phyloP scores from a whole-genome alignment of 2,113 vertebrate species.

The Vombatus ursinus region DNA sequence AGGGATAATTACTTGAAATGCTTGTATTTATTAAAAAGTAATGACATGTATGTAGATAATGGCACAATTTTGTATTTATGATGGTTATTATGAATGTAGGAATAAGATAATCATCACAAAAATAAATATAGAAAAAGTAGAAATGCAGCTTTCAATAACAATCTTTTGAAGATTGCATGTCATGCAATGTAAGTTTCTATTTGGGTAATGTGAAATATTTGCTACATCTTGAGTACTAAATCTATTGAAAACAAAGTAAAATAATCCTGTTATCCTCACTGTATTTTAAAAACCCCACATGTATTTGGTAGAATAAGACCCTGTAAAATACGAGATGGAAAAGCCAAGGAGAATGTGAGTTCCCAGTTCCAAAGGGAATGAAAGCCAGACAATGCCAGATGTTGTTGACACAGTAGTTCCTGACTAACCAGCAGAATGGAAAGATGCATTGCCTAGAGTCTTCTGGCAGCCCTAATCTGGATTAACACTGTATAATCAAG shows the following conservation, averaged over 20 bases:
- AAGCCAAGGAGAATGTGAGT: neutral
- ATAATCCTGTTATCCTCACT: slow-evolving; percentile 2
- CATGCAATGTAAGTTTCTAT: neutral
- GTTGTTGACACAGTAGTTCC: neutral
- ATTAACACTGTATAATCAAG: neutral
- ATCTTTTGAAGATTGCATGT: neutral
- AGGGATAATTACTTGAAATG: neutral
- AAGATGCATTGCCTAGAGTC: neutral
- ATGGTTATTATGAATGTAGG: neutral
- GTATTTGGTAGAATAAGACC: neutral
- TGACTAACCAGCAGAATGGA: neutral
- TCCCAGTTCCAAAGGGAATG: neutral
- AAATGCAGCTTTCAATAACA: neutral
- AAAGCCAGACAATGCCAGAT: neutral
- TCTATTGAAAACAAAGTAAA: neutral
- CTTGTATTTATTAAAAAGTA: slow-evolving; percentile 37
- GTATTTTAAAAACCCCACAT: neutral
- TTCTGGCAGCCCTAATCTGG: neutral
- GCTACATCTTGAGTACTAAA: neutral
- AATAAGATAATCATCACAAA: slow-evolving; percentile 8
- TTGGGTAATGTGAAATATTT: neutral
- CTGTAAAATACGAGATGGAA: neutral
- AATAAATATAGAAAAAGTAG: neutral
- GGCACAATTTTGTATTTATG: neutral
- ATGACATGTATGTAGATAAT: neutral